Conservation (phyloP, 1,140 invertebrate species). For the Drosophila pallidifrons region DNA sequence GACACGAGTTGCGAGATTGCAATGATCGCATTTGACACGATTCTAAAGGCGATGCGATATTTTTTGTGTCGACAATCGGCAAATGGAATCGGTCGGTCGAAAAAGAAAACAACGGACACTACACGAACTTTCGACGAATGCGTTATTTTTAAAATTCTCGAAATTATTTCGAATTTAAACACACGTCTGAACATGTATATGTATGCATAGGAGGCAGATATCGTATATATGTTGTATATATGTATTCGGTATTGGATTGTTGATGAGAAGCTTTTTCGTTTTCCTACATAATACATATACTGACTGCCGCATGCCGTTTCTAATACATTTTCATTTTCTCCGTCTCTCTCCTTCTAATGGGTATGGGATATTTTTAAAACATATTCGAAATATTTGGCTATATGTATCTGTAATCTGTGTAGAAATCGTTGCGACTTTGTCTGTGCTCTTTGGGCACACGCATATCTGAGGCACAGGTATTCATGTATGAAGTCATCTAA, state of each 20-base stretch:
- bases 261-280: constrained; percentile 43
- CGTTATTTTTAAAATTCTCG: constrained; percentile 84
- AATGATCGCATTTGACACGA: constrained; percentile 74
- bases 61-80: constrained; percentile 56
- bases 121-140: constrained; percentile 72
- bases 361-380: constrained; percentile 79
- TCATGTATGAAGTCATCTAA: constrained; percentile 68
- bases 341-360: constrained; percentile 68
- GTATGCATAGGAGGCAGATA: constrained; percentile 28
- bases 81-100: constrained; percentile 24
- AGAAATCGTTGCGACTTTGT: constrained; percentile 29
- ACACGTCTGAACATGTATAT: constrained; percentile 49
- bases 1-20: constrained; percentile 84
- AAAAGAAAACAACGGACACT: constrained; percentile 61
- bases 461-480: constrained; percentile 63
- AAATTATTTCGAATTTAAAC: constrained; percentile 83
- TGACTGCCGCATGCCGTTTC: constrained; percentile 52
- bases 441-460: constrained; percentile 55
- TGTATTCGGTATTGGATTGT: constrained; percentile 47
- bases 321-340: constrained; percentile 41
- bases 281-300: constrained; percentile 34
- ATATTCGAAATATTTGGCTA: constrained; percentile 76
- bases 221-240: constrained; percentile 18
- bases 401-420: constrained; percentile 20
- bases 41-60: constrained; percentile 44